Evolutionary conservation across 2,113 vertebrate genomes (phyloP).

Genomic region (Eulemur rufifrons): DNA sequence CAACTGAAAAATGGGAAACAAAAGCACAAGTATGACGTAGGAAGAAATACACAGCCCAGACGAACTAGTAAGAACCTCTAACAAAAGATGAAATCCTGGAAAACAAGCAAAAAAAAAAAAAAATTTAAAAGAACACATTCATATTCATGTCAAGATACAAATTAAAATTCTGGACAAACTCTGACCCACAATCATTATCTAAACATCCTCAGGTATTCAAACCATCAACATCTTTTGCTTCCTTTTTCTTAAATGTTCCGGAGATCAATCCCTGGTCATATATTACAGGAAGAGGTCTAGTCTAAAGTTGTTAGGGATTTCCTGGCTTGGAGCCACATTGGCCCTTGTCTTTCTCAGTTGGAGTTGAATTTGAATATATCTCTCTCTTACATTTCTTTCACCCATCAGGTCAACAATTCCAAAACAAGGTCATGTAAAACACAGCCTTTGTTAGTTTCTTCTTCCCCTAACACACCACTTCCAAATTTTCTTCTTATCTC

Average conservation of each 20-base stretch:
- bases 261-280: neutral
- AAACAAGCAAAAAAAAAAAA: neutral
- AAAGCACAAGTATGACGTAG: neutral
- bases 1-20: conserved; percentile 32
- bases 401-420: neutral
- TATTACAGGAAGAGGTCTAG: neutral
- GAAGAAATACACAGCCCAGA: conserved; percentile 18
- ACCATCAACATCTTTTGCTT: neutral
- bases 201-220: conserved; percentile 29
- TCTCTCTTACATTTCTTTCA: neutral
- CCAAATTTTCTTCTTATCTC: neutral
- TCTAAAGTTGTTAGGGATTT: neutral
- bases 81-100: neutral
- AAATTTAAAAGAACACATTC: neutral
- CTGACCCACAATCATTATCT: neutral
- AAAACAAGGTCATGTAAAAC: neutral
- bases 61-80: neutral
- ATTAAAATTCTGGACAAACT: conserved; percentile 13
- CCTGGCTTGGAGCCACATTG: neutral
- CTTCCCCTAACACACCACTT: neutral
- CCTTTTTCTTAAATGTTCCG: neutral
- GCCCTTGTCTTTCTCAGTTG: neutral
- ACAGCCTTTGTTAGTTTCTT: neutral
- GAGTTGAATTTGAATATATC: neutral
- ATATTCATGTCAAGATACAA: neutral